Evolutionary conservation across 2,113 vertebrate genomes (phyloP).

Genomic region (Psittacus erithacus): DNA sequence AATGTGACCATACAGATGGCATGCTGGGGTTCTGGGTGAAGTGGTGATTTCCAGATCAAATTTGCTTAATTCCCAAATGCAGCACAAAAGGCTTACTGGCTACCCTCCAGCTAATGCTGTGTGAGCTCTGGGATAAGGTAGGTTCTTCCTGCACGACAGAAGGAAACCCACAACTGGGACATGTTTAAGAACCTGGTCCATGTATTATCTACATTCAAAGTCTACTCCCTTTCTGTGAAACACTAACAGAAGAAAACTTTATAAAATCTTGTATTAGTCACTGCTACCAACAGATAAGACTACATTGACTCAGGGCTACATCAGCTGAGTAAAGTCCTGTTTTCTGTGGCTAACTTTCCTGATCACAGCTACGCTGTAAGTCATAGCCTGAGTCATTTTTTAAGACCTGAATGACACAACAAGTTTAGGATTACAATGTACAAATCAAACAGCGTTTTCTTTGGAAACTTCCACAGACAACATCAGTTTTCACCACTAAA

Average conservation of each 20-base stretch:
- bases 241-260: neutral
- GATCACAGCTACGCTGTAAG: neutral
- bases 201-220: neutral
- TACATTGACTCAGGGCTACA: neutral
- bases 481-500: neutral
- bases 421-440: neutral
- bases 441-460: neutral
- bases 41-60: neutral
- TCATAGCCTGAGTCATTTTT: neutral
- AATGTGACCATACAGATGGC: neutral
- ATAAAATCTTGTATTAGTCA: conserved; percentile 10
- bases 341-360: neutral
- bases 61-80: neutral
- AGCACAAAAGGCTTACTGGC: neutral
- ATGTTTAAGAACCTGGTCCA: neutral
- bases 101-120: accelerated
- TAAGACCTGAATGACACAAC: neutral
- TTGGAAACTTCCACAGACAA: neutral
- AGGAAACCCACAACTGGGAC: neutral
- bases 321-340: neutral
- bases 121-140: neutral
- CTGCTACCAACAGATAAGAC: neutral
- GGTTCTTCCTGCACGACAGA: neutral
- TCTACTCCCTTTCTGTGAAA: conserved; percentile 5
- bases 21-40: neutral